phyloP scores from a whole-genome alignment of 2,797 vertebrate species.

The Melanotaenia pygmaea region DNA sequence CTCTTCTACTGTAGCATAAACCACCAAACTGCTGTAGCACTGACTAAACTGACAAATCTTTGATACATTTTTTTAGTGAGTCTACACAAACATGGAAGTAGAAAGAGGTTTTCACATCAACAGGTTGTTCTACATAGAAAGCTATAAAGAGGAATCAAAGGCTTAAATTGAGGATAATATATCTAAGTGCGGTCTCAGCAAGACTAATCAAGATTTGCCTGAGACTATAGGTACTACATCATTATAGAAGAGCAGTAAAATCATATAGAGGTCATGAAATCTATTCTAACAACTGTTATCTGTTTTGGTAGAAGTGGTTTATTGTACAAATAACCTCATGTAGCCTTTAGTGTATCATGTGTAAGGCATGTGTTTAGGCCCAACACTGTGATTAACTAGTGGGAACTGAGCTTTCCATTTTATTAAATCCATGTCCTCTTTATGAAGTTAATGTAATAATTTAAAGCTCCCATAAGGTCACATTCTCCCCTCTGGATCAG shows the following conservation, averaged over 20 bases:
- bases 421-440: constrained; percentile 7
- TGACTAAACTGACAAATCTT: constrained; percentile 57
- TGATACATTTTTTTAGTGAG: constrained; percentile 53
- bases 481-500: constrained; percentile 12
- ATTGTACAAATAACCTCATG: constrained; percentile 11
- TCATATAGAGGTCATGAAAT: constrained; percentile 24
- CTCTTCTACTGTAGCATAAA: constrained; percentile 68
- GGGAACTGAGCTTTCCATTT: background rate
- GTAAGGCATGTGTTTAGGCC: background rate
- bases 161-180: constrained; percentile 31
- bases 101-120: constrained; percentile 45
- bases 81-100: constrained; percentile 31
- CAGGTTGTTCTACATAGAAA: constrained; percentile 53
- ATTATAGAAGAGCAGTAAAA: constrained; percentile 27
- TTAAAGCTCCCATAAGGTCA: constrained; percentile 5
- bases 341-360: background rate
- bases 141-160: constrained; percentile 15
- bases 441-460: constrained; percentile 10
- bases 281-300: constrained; percentile 13
- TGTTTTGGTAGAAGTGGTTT: constrained; percentile 8
- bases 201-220: constrained; percentile 33
- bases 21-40: constrained; percentile 55
- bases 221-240: constrained; percentile 25
- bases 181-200: constrained; percentile 28
- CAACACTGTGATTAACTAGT: background rate